Conservation (phyloP, 2,888 invertebrate genomes). For the Folsomia manolachei region DNA sequence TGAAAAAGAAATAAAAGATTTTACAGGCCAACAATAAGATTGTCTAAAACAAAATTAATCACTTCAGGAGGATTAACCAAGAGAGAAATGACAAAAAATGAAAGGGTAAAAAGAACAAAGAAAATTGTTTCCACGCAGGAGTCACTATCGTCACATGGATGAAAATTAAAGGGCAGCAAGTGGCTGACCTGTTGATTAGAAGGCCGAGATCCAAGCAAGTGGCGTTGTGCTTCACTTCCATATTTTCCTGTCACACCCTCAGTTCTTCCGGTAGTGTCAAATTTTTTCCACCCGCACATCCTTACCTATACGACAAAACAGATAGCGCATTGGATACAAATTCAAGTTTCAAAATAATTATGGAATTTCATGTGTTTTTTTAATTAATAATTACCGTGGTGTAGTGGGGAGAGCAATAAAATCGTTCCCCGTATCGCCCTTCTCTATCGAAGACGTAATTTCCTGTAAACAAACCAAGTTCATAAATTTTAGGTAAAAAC, state of each 20-base stretch:
- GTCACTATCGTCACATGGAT: conserved; percentile 12
- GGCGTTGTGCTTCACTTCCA: conserved; percentile 11
- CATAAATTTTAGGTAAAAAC: conserved; percentile 11
- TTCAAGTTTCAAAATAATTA: no score
- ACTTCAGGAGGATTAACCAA: conserved; percentile 46
- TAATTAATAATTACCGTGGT: no score
- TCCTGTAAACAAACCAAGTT: conserved; percentile 53
- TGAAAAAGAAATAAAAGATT: not conserved
- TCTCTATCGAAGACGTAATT: conserved; percentile 71
- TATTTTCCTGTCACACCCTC: conserved; percentile 8
- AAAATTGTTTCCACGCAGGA: conserved; percentile 20
- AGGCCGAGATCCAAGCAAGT: conserved; percentile 4
- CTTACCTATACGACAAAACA: no score
- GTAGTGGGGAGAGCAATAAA: conserved; percentile 63
- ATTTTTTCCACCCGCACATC: conserved; percentile 50
- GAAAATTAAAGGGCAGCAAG: conserved; percentile 14
- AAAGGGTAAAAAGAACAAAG: conserved; percentile 40
- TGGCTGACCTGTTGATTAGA: conserved; percentile 47
- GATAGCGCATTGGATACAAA: no score
- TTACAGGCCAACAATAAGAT: conserved; percentile 17
- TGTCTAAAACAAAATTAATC: conserved; percentile 42
- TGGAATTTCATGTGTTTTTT: no score
- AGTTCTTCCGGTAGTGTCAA: conserved; percentile 33
- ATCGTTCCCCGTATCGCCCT: conserved; percentile 65
- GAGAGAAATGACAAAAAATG: conserved; percentile 41